Base-by-base conservation (phyloP, 2,888 invertebrate genomes). In the Standfussiana lucernea region DNA sequence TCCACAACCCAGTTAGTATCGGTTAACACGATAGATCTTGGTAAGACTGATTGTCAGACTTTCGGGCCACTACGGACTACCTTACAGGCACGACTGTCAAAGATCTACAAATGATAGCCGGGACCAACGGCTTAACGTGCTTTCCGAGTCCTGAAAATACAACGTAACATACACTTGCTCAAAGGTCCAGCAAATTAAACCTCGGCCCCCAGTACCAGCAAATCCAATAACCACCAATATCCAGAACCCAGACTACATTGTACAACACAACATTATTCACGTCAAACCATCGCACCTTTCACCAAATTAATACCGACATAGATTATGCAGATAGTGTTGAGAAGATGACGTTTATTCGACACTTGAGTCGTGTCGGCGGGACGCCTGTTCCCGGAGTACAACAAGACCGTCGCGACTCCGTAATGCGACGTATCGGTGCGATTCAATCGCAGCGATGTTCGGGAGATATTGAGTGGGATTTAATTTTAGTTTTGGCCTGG, bases 261-360 rank as follows among this genome's bases (percentile, higher is more conserved):
- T 59, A 32, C 62, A 67, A 35, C 24, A 72, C 72, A 72, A 75
- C 61, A 72, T 40, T 47, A 82, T 69, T 79, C 79, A 56, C 61
- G 47, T 65, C 59, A 62, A 68, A 69, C 56, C 62, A 15, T 71
- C 40, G n/a, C 64, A 72, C 69, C 50, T 79, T 56, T 77, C 77
- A 62, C 78, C 69, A 83, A 81, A 74, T 82, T 81, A 86, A 79
- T 79, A 28, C 66, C 64, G 77, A 75, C 77, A 70, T 74, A 70
- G 82, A 88, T 87, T 88, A 88, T 88, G 84, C 68, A 83, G 83
- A 86, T 83, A 83, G 75, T 76, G 66, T 68, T 50, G 69, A 45
- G 70, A 69, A 84, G 83, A 78, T 83, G 89, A 89, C 89, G 79
- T 84, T 88, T 82, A 89, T 86, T 86, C 77, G 89, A 88, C 85